phyloP scores from a whole-genome alignment of 2,888 invertebrate genomes.

The Poecilus cupreus region DNA sequence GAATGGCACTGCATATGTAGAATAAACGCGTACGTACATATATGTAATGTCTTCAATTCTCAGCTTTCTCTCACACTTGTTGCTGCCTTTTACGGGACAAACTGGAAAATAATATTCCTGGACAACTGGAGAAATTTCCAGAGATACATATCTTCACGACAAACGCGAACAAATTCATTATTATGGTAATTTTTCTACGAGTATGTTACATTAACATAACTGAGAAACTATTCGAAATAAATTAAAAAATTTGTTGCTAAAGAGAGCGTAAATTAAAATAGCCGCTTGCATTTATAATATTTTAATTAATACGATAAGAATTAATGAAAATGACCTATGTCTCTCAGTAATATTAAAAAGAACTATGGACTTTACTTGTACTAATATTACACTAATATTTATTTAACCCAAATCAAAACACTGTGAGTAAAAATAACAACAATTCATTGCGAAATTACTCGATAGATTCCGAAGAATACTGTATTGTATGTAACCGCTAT shows the following conservation, averaged over 20 bases:
- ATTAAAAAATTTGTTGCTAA: too few species aligned
- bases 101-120: conserved; percentile 5
- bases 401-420: not conserved
- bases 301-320: not conserved
- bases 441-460: too few species aligned
- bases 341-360: not conserved
- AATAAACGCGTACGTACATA: not conserved
- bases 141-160: not conserved
- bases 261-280: not conserved
- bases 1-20: not conserved
- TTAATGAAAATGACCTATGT: not conserved
- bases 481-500: too few species aligned
- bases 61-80: conserved; percentile 12
- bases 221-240: too few species aligned
- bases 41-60: not conserved
- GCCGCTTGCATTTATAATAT: not conserved
- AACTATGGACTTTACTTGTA: not conserved
- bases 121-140: not conserved
- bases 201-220: too few species aligned
- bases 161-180: not conserved
- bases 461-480: too few species aligned
- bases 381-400: not conserved
- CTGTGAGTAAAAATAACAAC: not conserved
- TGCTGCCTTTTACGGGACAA: not conserved
- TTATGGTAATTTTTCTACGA: not conserved